These are phyloP conservation scores for Caprella mutica DNA, from an alignment of 2,888 invertebrate genomes.

Conservation along the genomic window DNA sequence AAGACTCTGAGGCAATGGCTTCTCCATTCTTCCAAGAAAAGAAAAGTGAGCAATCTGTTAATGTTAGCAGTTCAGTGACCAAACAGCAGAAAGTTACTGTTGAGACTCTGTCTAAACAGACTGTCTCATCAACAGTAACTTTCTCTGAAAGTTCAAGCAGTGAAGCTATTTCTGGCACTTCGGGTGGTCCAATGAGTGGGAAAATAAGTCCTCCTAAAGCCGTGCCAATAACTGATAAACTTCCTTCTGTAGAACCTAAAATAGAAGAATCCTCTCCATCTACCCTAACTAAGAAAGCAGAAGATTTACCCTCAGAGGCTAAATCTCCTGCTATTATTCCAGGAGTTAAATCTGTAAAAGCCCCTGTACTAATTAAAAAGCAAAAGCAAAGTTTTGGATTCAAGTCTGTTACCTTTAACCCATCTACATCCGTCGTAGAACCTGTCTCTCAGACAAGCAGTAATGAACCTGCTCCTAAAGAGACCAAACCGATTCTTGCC, in stretches of 20 bases:
- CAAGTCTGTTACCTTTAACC: constrained; percentile 9
- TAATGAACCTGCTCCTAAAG: neutral
- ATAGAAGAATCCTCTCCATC: neutral
- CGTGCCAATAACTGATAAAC: constrained; percentile 14
- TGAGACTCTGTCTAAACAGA: neutral
- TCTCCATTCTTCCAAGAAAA: neutral
- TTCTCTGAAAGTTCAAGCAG: constrained; percentile 4
- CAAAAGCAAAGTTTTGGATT: constrained; percentile 17
- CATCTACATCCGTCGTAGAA: constrained; percentile 3
- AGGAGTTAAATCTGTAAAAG: constrained; percentile 25
- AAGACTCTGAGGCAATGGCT: constrained; percentile 30
- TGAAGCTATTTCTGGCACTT: constrained; percentile 13
- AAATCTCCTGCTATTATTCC: constrained; percentile 8
- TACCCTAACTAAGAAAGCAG: neutral
- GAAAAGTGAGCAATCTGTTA: neutral
- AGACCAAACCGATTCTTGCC: neutral
- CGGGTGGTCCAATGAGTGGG: neutral
- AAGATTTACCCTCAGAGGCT: neutral
- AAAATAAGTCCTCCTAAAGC: constrained; percentile 21
- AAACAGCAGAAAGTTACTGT: neutral
- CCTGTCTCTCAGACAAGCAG: neutral
- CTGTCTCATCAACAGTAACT: neutral
- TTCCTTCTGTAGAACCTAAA: constrained; percentile 11
- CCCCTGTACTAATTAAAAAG: constrained; percentile 14
- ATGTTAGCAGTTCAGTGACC: neutral